Conservation (phyloP, 2,113 vertebrate species). For the Phaethornis superciliosus region DNA sequence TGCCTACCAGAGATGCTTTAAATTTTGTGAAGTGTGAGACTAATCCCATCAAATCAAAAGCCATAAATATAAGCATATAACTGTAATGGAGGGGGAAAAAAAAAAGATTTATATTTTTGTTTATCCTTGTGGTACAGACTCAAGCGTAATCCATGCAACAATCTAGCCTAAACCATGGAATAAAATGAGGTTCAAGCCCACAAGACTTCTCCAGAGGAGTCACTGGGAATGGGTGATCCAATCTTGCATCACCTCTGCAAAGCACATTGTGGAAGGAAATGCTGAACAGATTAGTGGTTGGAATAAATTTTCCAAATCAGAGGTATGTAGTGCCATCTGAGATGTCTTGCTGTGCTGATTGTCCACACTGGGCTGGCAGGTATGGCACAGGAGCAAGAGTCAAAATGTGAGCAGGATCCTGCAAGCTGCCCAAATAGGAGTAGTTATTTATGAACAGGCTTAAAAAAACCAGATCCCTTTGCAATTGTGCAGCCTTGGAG, state of each 20-base stretch:
- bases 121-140: neutral
- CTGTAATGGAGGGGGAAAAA: neutral
- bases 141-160: neutral
- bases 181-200: neutral
- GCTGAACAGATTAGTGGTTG: neutral
- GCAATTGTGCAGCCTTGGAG: neutral
- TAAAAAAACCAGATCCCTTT: neutral
- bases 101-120: slow-evolving; percentile 11
- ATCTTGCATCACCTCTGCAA: neutral
- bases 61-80: neutral
- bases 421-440: neutral
- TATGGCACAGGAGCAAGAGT: neutral
- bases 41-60: slow-evolving; percentile 25
- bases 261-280: neutral
- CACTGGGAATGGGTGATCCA: neutral
- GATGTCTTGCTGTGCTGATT: neutral
- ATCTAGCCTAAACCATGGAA: neutral
- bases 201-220: neutral
- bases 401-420: neutral
- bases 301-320: neutral
- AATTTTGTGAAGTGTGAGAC: slow-evolving; percentile 38
- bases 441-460: neutral
- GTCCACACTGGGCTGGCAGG: fast-evolving
- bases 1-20: neutral
- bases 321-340: neutral